A percentile compares a stretch with the other conserved stretches of the same genome.
These are phyloP conservation scores for Syngnathus acus DNA, from an alignment of 2,797 vertebrate species.

Conservation along the genomic window DNA sequence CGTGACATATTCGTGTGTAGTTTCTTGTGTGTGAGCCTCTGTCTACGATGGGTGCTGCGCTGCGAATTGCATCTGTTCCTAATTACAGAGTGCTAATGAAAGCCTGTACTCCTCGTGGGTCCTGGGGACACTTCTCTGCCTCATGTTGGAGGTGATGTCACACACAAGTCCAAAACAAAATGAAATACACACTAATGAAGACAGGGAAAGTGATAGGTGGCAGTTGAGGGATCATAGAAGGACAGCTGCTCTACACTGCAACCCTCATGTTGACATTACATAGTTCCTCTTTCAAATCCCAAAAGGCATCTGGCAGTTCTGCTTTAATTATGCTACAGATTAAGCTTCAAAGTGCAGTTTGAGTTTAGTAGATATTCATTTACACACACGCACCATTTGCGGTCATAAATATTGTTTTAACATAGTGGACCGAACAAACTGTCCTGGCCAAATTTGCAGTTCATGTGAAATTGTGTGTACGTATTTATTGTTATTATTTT, in stretches of 20 bases:
- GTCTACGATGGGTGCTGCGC: slow-evolving; percentile 23
- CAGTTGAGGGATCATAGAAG: slow-evolving; percentile 8
- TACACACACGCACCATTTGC: neutral
- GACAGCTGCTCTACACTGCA: slow-evolving; percentile 15
- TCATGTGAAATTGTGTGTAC: too few species aligned
- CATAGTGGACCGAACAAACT: too few species aligned
- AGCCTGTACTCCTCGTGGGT: slow-evolving; percentile 66
- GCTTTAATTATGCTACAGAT: neutral
- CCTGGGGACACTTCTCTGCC: slow-evolving; percentile 47
- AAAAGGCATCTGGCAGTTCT: neutral
- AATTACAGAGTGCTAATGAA: slow-evolving; percentile 81
- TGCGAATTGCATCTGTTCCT: slow-evolving; percentile 76
- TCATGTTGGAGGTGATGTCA: slow-evolving; percentile 22
- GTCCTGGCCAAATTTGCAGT: too few species aligned
- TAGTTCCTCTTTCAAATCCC: neutral
- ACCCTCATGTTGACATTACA: neutral
- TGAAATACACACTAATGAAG: slow-evolving; percentile 26
- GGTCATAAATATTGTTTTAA: neutral
- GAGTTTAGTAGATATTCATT: neutral
- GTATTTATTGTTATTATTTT: too few species aligned
- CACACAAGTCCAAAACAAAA: slow-evolving; percentile 17
- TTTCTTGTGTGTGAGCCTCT: slow-evolving; percentile 21
- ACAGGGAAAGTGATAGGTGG: slow-evolving; percentile 22
- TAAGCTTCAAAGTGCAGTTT: neutral
- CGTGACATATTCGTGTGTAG: slow-evolving; percentile 10